Conservation (phyloP, 2,888 invertebrate genomes). For the Malthinus seriepunctatus region DNA sequence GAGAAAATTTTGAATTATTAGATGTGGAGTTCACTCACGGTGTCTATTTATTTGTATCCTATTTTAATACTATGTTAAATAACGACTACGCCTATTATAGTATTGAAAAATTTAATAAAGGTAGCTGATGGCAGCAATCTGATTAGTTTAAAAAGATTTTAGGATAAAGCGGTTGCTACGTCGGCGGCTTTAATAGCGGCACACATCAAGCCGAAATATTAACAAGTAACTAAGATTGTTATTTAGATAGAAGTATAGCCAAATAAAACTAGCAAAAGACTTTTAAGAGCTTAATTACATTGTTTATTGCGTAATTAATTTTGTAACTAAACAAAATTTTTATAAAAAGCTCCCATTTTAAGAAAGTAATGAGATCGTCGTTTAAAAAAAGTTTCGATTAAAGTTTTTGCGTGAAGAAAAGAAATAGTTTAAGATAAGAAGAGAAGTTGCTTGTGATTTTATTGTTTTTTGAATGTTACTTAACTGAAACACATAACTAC, state of each 20-base stretch:
- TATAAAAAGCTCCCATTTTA: constrained; percentile 2
- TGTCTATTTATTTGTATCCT: no score
- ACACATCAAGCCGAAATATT: constrained; percentile 22
- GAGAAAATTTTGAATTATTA: no score
- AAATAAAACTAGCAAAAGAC: constrained; percentile 28
- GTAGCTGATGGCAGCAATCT: constrained; percentile 8
- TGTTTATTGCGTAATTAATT: constrained; percentile 20
- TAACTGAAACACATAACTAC: constrained; percentile 25
- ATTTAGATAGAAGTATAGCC: constrained; percentile 27
- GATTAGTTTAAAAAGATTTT: not conserved
- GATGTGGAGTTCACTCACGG: not conserved
- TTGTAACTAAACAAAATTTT: constrained; percentile 15
- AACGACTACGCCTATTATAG: constrained; percentile 21
- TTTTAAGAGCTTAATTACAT: constrained; percentile 22
- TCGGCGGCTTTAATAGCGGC: constrained; percentile 19
- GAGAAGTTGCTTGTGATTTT: constrained; percentile 6
- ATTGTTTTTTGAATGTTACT: constrained; percentile 13
- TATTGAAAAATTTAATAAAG: constrained; percentile 15
- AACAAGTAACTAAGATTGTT: constrained; percentile 25
- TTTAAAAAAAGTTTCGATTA: constrained; percentile 9
- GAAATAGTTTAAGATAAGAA: not conserved
- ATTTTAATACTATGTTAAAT: constrained; percentile 16
- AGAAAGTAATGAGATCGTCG: constrained; percentile 8
- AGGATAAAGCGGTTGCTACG: constrained; percentile 9
- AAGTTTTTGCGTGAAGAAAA: constrained; percentile 2